Percentiles rank a stretch among this genome's conserved stretches.
Evolutionary conservation across 2,113 vertebrate species (phyloP).

Genomic region (Synodontis membranacea): DNA sequence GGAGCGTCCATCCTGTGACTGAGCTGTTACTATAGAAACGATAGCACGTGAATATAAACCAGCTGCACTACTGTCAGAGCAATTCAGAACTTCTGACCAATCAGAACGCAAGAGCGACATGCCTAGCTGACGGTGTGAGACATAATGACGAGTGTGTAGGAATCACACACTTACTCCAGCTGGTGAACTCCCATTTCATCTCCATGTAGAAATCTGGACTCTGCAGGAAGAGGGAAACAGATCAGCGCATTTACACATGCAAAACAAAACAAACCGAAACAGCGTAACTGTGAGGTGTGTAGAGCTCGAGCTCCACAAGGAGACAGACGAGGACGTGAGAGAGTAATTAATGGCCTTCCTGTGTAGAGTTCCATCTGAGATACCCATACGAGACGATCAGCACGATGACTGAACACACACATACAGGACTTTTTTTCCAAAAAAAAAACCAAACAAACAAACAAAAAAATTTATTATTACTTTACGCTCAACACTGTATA

Average conservation of each 20-base stretch:
- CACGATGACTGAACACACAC: not conserved
- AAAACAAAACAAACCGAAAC: not conserved
- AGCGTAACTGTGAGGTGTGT: constrained; percentile 2
- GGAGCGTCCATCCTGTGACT: too few relatives aligned
- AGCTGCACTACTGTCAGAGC: not conserved
- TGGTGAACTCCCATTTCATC: constrained; percentile 83
- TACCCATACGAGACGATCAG: not conserved
- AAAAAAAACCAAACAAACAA: too few relatives aligned
- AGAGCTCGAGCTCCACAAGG: not conserved
- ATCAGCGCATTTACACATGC: not conserved
- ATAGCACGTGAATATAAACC: not conserved
- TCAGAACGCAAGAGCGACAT: not conserved
- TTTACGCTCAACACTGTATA: too few relatives aligned
- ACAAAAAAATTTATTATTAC: too few relatives aligned
- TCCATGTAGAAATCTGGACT: constrained; percentile 82
- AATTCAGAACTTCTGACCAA: not conserved
- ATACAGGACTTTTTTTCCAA: too few relatives aligned
- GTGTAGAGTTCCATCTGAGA: not conserved
- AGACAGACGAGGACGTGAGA: not conserved
- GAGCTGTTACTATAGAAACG: not conserved
- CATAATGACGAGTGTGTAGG: not conserved
- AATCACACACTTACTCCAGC: constrained; percentile 75
- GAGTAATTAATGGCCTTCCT: constrained; percentile 1
- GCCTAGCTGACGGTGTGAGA: not conserved
- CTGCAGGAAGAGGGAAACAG: constrained; percentile 52